These are phyloP conservation scores for Hemicrepidius hirtus DNA, from an alignment of 2,888 invertebrate genomes.

Conservation along the genomic window DNA sequence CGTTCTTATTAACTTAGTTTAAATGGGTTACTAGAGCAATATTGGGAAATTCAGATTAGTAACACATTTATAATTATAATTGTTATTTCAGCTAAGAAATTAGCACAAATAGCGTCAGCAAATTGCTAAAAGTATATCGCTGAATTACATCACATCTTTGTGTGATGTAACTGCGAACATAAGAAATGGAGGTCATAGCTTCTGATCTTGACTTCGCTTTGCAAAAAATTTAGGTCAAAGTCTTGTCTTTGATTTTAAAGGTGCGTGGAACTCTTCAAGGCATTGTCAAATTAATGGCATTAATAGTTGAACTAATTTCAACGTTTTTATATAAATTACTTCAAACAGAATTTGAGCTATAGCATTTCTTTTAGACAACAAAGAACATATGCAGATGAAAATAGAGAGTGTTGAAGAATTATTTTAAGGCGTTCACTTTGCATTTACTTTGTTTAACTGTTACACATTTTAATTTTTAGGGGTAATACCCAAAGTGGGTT, in stretches of 20 bases:
- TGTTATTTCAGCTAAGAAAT: slow-evolving; percentile 30
- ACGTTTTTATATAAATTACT: neutral
- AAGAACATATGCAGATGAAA: no score
- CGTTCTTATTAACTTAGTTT: slow-evolving; percentile 9
- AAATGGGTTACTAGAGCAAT: slow-evolving; percentile 46
- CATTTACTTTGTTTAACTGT: no score
- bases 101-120: slow-evolving; percentile 41
- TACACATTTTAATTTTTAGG: no score
- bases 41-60: slow-evolving; percentile 42
- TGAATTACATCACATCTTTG: slow-evolving; percentile 48
- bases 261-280: slow-evolving; percentile 35
- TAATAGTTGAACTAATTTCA: neutral
- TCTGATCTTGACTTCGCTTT: slow-evolving; percentile 58
- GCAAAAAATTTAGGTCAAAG: slow-evolving; percentile 58
- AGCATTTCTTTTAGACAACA: no score
- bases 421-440: no score
- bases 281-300: slow-evolving; percentile 1
- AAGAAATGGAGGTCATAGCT: slow-evolving; percentile 50
- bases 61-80: slow-evolving; percentile 35
- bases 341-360: no score
- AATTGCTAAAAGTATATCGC: slow-evolving; percentile 44
- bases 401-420: no score
- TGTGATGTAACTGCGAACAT: slow-evolving; percentile 47
- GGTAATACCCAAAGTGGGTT: no score
- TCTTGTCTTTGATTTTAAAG: slow-evolving; percentile 50